Conservation (phyloP, 2,113 vertebrate genomes). For the Lonchura striata region DNA sequence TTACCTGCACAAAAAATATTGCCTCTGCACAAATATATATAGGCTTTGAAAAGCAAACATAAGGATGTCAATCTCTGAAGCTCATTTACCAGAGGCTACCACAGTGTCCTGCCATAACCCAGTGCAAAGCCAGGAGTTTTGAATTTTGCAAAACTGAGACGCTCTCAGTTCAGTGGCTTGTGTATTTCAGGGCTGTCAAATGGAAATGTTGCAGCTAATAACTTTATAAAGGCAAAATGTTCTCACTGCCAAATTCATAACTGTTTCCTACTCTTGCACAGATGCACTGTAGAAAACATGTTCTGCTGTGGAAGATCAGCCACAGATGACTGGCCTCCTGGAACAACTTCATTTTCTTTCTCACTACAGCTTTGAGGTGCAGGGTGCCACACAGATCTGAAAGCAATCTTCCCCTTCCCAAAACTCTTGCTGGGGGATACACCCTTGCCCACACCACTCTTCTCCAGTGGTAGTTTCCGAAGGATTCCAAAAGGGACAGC, state of each 20-base stretch:
- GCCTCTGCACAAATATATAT: neutral
- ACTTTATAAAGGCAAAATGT: neutral
- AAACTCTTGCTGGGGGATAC: neutral
- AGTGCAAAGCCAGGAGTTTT: neutral
- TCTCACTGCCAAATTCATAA: neutral
- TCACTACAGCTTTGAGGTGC: neutral
- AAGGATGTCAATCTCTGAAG: neutral
- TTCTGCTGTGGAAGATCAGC: neutral
- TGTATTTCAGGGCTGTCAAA: neutral
- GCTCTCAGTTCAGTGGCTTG: neutral
- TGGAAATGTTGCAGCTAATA: neutral
- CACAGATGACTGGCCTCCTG: neutral
- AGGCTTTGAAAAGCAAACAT: neutral
- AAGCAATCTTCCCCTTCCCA: neutral
- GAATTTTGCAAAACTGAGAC: neutral
- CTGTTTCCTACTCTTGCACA: neutral
- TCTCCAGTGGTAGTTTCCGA: neutral
- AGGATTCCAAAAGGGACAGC: neutral
- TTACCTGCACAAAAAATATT: neutral
- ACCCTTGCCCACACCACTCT: fast-evolving
- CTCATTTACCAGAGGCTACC: neutral
- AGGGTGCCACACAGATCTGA: neutral
- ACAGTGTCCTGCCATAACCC: neutral
- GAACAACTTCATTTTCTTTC: neutral
- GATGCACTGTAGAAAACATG: neutral